Evolutionary conservation across 2,888 invertebrate species (phyloP), one percentile per base, ranked within the genome.

Genomic region (Xylophagus ater): DNA sequence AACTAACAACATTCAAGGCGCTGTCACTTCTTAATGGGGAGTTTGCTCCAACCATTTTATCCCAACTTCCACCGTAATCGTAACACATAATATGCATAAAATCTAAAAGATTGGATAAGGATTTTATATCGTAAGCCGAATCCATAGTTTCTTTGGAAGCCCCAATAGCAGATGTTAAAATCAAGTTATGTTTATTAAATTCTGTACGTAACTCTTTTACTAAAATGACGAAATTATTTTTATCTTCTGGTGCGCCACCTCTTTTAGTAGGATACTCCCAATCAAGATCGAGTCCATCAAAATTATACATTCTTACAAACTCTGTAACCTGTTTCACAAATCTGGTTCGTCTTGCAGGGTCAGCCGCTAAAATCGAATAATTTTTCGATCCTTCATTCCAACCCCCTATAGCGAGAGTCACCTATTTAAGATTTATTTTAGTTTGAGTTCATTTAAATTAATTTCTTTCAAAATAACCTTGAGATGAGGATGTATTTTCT

Each of bases 61-160:
- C 83, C 87, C 87, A 88, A 5, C 80, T 73, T 0, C 88, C 88
- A 49, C 87, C 86, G 59, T 87, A 89, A 60, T 90, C 89, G 58
- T 90, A 90, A 44, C 83, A 81, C 88, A 88, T 89, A 57, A 88
- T 73, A 51, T 88, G 85, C 24, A 88, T 71, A 40, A 72, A 76
- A 57, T 83, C 80, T 26, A 82, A 58, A 54, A 79, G 75, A 1
- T 73, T 62, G 12, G 78, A 74, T 10, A 90, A 66, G 46, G 76
- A 73, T 5, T 73, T 67, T 10, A 90, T 70, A 57, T 88, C 80
- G 53, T 90, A 90, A 0, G 81, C 83, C 2, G 70, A 62, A 44
- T 85, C 80, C 53, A 87, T 83, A 0, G 80, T 82, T 19, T 71
- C 69, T 53, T 78, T 78, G 1, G 81, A 78, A 0, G 86, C 85